Conservation (phyloP, 2,797 vertebrate genomes). For the Characodon lateralis region DNA sequence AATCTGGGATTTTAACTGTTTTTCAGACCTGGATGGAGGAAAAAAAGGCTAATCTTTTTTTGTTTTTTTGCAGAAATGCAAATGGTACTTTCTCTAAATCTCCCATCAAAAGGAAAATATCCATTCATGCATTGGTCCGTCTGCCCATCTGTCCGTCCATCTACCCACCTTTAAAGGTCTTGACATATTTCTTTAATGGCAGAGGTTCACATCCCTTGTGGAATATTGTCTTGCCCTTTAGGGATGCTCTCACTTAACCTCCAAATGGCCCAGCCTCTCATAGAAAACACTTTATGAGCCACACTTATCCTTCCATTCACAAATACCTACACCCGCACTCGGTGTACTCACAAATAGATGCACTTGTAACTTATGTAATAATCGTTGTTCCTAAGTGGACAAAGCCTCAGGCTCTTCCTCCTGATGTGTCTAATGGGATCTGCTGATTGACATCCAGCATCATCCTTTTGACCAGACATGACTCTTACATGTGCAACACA, state of each 20-base stretch:
- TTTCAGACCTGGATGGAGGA: background rate
- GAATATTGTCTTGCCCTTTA: conserved; percentile 47
- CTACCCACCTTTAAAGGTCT: conserved; percentile 1
- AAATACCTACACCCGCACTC: conserved; percentile 15
- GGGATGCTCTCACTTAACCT: conserved; percentile 70
- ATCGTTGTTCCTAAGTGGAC: conserved; percentile 55
- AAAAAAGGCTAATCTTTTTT: background rate
- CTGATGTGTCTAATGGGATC: conserved; percentile 61
- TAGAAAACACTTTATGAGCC: conserved; percentile 51
- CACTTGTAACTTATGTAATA: conserved; percentile 40
- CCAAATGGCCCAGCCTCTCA: conserved; percentile 58
- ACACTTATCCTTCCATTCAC: conserved; percentile 8
- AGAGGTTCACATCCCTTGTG: conserved; percentile 56
- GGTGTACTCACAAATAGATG: conserved; percentile 34
- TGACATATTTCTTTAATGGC: conserved; percentile 33
- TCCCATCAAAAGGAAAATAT: background rate
- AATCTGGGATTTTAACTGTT: background rate
- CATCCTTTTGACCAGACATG: conserved; percentile 48
- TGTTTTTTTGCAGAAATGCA: too few relatives aligned
- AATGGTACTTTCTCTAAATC: background rate
- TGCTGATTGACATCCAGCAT: conserved; percentile 64
- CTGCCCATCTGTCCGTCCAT: background rate
- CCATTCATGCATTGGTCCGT: too few relatives aligned
- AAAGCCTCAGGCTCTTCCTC: conserved; percentile 56
- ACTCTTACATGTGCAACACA: conserved; percentile 20